A percentile compares a stretch with the other conserved stretches of the same genome.
phyloP scores from a whole-genome alignment of 2,888 invertebrate species.

The Clunio marinus region DNA sequence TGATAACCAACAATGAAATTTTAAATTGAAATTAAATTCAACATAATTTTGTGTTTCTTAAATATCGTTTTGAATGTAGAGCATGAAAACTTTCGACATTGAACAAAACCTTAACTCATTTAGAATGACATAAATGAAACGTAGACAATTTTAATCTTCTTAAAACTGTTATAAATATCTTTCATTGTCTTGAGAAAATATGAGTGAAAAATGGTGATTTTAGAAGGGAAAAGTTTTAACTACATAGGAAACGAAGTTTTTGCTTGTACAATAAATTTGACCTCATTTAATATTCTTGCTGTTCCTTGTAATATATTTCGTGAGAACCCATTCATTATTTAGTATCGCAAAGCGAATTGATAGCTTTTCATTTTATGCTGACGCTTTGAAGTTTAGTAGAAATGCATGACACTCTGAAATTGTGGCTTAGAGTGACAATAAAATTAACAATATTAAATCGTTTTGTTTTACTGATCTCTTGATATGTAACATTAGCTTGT shows the following conservation, averaged over 20 bases:
- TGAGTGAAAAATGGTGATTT: not conserved
- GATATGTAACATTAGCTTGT: too few species aligned
- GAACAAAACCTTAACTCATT: too few species aligned
- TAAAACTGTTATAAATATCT: conserved; percentile 16
- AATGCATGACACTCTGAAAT: too few species aligned
- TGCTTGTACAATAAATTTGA: not conserved
- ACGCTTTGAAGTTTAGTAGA: not conserved
- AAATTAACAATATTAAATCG: too few species aligned
- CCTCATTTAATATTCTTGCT: conserved; percentile 26
- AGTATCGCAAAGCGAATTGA: not conserved
- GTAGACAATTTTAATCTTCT: conserved; percentile 30
- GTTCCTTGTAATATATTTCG: conserved; percentile 2
- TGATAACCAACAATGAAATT: too few species aligned
- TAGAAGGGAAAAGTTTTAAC: not conserved
- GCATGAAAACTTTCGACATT: too few species aligned
- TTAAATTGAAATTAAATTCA: too few species aligned
- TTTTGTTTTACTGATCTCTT: too few species aligned
- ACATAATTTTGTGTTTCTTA: too few species aligned
- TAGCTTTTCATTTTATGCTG: not conserved
- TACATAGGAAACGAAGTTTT: not conserved
- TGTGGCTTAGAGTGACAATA: too few species aligned
- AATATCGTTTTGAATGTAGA: too few species aligned
- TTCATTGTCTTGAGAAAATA: not conserved
- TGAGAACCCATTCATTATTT: not conserved
- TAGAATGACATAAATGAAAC: conserved; percentile 15